Percentiles rank a stretch among this genome's conserved stretches.
phyloP scores from a whole-genome alignment of 2,113 vertebrate species.

The Rhodinocichla rosea region DNA sequence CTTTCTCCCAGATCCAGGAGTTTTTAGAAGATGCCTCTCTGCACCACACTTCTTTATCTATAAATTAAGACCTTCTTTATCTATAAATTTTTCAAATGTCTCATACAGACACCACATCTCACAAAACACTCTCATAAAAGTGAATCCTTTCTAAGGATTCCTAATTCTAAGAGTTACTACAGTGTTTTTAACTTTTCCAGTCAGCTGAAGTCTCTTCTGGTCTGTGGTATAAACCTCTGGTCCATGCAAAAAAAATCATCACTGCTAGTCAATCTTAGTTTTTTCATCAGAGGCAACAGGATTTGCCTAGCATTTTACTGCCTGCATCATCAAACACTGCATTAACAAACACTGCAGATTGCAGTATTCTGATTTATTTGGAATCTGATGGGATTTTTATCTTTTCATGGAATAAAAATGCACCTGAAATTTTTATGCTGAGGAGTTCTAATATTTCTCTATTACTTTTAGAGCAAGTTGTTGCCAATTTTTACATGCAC shows the following conservation, averaged over 20 bases:
- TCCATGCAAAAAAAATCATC: neutral
- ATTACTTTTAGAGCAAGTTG: neutral
- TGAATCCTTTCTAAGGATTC: neutral
- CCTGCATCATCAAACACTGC: neutral
- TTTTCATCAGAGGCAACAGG: neutral
- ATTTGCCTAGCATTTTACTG: neutral
- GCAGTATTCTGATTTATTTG: neutral
- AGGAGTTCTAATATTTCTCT: neutral
- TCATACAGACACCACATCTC: neutral
- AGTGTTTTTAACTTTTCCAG: neutral
- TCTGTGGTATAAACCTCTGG: neutral
- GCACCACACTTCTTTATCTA: accelerated
- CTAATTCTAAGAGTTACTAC: neutral
- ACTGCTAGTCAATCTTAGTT: neutral
- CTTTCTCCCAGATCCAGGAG: neutral
- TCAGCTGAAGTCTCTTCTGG: neutral
- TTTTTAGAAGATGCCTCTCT: neutral
- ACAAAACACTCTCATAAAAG: neutral
- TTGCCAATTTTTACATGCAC: neutral
- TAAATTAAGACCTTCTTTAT: neutral
- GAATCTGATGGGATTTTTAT: accelerated
- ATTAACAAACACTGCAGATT: neutral
- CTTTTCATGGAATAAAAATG: neutral
- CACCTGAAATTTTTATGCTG: neutral
- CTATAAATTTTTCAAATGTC: neutral